phyloP scores from a whole-genome alignment of 1,140 invertebrate species.

The Euura saliciscinereae region DNA sequence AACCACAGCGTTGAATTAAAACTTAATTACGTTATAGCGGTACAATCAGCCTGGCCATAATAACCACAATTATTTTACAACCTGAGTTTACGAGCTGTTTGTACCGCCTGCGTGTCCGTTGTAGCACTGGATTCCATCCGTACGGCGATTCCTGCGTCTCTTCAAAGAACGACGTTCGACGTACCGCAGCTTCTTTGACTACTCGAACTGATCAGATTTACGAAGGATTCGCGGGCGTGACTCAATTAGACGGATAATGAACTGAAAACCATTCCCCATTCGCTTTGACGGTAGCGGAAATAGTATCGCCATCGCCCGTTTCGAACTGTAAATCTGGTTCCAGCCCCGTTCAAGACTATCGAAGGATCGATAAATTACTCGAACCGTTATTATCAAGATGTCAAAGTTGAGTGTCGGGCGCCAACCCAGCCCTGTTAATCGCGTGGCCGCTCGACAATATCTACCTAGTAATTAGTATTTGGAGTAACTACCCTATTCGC shows the following conservation, averaged over 20 bases:
- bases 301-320: neutral
- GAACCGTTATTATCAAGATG: neutral
- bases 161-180: too few relatives aligned
- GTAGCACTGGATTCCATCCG: neutral
- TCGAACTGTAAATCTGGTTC: neutral
- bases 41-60: conserved; percentile 12
- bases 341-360: too few relatives aligned
- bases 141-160: too few relatives aligned
- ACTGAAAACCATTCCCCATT: neutral
- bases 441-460: neutral
- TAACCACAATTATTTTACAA: conserved; percentile 1
- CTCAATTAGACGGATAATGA: neutral
- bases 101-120: neutral
- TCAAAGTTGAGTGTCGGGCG: conserved; percentile 1
- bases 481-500: conserved; percentile 23
- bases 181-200: neutral
- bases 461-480: conserved; percentile 32
- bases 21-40: conserved; percentile 21
- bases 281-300: too few relatives aligned
- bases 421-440: neutral
- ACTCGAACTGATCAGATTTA: neutral
- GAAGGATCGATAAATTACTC: neutral
- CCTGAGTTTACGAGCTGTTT: conserved; percentile 4
- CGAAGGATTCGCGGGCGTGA: neutral
- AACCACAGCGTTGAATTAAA: conserved; percentile 11